Percentiles rank a stretch among this genome's conserved stretches.
Conservation (phyloP, 1,140 invertebrate genomes). For the Dermatophagoides farinae region DNA sequence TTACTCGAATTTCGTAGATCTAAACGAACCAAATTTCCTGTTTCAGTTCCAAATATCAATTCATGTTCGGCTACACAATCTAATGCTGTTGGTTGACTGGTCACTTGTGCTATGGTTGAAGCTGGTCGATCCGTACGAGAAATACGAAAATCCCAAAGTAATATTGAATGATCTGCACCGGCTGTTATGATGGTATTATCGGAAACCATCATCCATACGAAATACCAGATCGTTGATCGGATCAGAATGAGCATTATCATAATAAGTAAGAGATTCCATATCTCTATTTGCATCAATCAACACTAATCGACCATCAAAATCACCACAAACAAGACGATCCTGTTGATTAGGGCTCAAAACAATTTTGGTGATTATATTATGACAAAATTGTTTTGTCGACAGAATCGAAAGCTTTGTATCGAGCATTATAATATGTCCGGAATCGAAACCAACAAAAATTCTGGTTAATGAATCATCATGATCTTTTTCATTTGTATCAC, state of each 20-base stretch:
- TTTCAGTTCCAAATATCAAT: background rate
- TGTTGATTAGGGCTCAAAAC: background rate
- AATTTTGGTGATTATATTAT: background rate
- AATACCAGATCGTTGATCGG: background rate
- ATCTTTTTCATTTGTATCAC: background rate
- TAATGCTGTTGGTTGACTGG: background rate
- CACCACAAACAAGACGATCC: background rate
- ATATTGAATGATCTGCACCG: background rate
- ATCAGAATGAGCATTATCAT: background rate
- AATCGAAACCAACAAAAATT: constrained; percentile 2
- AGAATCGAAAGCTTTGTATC: background rate
- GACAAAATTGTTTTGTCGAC: background rate
- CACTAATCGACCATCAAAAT: background rate
- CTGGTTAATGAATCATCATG: background rate
- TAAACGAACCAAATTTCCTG: background rate
- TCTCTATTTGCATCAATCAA: background rate
- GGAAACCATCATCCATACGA: background rate
- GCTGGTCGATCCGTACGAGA: background rate
- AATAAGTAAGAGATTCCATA: background rate
- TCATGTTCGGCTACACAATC: background rate
- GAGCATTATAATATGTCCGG: background rate
- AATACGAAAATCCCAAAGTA: background rate
- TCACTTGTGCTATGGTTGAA: background rate
- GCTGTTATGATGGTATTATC: background rate
- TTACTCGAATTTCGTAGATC: background rate